These are phyloP conservation scores for Xiphophorus birchmanni DNA, from an alignment of 2,797 vertebrate species.

Conservation along the genomic window DNA sequence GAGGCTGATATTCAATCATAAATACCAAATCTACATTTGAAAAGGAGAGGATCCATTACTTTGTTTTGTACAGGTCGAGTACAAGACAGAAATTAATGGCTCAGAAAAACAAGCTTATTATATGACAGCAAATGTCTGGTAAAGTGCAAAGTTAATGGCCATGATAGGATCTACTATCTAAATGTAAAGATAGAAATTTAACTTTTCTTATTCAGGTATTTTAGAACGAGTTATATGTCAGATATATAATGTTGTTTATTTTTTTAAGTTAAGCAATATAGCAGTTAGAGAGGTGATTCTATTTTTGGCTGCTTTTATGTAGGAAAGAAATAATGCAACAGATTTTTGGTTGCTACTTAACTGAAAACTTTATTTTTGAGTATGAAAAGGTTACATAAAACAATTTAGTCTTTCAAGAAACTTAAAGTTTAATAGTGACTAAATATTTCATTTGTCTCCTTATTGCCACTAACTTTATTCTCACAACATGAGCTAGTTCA, in stretches of 20 bases:
- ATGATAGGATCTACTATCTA: background rate
- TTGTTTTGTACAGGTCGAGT: slow-evolving; percentile 8
- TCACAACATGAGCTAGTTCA: background rate
- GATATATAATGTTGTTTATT: background rate
- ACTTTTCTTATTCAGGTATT: background rate
- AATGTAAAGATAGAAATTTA: background rate
- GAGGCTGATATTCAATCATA: slow-evolving; percentile 7
- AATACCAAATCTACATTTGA: background rate
- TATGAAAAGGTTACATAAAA: background rate
- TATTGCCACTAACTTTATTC: background rate
- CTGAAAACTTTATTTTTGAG: background rate
- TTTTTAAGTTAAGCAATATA: background rate
- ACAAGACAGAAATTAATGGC: background rate
- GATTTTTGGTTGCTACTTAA: background rate
- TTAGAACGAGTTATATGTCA: background rate
- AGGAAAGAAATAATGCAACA: background rate
- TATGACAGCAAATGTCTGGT: background rate
- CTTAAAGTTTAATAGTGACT: background rate
- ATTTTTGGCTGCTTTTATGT: background rate
- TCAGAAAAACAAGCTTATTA: background rate
- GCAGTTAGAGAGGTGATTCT: background rate
- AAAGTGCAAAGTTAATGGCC: background rate
- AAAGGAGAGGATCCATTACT: slow-evolving; percentile 8
- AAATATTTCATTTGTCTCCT: background rate
- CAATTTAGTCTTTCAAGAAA: background rate